phyloP scores from a whole-genome alignment of 2,797 vertebrate genomes.

The Lithobates pipiens region DNA sequence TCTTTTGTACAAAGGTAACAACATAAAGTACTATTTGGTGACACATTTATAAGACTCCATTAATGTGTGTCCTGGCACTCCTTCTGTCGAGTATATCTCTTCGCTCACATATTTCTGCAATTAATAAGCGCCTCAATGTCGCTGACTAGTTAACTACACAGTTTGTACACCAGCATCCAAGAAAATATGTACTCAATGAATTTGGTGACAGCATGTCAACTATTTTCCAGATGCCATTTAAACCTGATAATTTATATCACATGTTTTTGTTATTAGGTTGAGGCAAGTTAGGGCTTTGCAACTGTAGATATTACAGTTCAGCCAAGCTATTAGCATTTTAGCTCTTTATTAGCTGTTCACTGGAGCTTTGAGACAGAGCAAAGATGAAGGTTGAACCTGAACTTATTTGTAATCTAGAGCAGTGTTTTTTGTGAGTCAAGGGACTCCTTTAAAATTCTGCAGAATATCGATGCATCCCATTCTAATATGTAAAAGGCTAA shows the following conservation, averaged over 20 bases:
- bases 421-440: too few relatives aligned
- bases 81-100: slow-evolving; percentile 22
- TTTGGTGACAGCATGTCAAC: slow-evolving; percentile 60
- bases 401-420: not conserved
- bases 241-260: slow-evolving; percentile 71
- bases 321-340: slow-evolving; percentile 3
- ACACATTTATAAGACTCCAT: slow-evolving; percentile 20
- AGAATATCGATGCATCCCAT: too few relatives aligned
- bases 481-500: too few relatives aligned
- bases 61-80: slow-evolving; percentile 43
- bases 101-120: slow-evolving; percentile 29
- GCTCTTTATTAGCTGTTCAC: slow-evolving; percentile 24
- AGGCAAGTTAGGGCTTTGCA: not conserved
- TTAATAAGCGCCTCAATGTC: slow-evolving; percentile 38
- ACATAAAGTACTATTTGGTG: slow-evolving; percentile 20
- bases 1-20: slow-evolving; percentile 22
- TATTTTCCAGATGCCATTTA: slow-evolving; percentile 68
- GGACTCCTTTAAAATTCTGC: too few relatives aligned
- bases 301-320: slow-evolving; percentile 1
- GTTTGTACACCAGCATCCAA: slow-evolving; percentile 39
- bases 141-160: slow-evolving; percentile 35
- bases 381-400: not conserved
- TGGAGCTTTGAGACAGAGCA: slow-evolving; percentile 21
- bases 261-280: slow-evolving; percentile 68
- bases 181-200: slow-evolving; percentile 41